A percentile compares a stretch with the other conserved stretches of the same genome.
These are phyloP conservation scores for Cepaea hortensis DNA, from an alignment of 2,888 invertebrate species.

Conservation along the genomic window DNA sequence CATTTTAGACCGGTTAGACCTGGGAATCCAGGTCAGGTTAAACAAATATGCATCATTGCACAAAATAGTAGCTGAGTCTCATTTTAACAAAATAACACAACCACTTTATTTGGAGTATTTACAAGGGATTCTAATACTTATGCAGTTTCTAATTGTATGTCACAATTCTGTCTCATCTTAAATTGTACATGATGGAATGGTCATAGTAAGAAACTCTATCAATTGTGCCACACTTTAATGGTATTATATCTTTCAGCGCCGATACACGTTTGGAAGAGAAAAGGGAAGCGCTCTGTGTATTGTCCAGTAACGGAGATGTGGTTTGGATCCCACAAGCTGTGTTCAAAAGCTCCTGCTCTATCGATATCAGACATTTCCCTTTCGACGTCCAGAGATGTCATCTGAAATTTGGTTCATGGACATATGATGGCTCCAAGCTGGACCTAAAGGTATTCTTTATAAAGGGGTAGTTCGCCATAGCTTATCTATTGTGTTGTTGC, in stretches of 20 bases:
- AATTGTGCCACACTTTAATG: not conserved
- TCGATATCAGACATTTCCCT: constrained; percentile 76
- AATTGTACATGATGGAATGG: no score
- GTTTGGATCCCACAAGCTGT: constrained; percentile 75
- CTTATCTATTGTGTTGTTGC: not conserved
- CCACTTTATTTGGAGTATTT: no score
- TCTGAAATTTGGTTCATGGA: constrained; percentile 76
- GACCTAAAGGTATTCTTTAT: constrained; percentile 56
- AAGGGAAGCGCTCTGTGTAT: constrained; percentile 74
- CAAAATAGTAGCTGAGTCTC: no score
- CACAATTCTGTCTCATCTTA: no score
- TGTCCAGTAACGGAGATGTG: constrained; percentile 70
- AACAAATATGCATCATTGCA: no score
- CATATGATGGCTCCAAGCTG: constrained; percentile 75
- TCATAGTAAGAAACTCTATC: not conserved
- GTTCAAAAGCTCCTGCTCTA: constrained; percentile 75
- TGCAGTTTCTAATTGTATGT: no score
- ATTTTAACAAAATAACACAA: no score
- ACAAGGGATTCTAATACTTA: no score
- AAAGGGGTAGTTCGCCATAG: not conserved
- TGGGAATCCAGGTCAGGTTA: no score
- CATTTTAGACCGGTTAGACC: no score
- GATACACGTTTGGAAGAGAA: constrained; percentile 75
- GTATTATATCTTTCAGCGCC: constrained; percentile 68
- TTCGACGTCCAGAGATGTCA: constrained; percentile 75